Conservation (phyloP, 2,888 invertebrate genomes). For the Hirtodrosophila cameraria region DNA sequence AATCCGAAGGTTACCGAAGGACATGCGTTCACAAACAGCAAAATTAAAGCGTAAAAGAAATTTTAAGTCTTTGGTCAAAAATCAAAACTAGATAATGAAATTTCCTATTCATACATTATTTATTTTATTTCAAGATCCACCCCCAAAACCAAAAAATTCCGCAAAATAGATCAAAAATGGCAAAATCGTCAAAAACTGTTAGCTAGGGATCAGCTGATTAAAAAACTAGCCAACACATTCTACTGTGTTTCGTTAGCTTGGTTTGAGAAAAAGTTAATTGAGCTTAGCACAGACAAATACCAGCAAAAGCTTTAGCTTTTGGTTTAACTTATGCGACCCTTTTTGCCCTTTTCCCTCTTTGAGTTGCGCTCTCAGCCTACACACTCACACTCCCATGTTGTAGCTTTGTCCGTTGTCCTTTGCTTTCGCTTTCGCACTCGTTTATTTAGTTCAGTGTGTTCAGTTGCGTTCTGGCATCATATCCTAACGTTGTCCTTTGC, state of each 20-base stretch:
- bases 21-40: too few species aligned
- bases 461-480: conserved; percentile 72
- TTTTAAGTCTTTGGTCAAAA: too few species aligned
- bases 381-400: conserved; percentile 25
- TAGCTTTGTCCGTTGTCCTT: conserved; percentile 63
- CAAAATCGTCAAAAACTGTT: too few species aligned
- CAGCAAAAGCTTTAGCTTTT: conserved; percentile 27
- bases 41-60: too few species aligned
- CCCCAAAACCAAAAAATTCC: too few species aligned
- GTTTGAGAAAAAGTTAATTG: conserved; percentile 3
- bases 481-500: conserved; percentile 62
- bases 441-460: conserved; percentile 79
- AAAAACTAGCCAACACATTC: too few species aligned
- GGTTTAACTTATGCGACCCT: background rate
- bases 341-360: background rate
- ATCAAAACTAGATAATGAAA: too few species aligned
- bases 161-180: too few species aligned
- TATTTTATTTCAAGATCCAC: too few species aligned
- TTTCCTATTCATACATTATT: too few species aligned
- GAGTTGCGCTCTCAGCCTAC: conserved; percentile 35
- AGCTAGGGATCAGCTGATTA: too few species aligned
- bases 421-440: conserved; percentile 79
- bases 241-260: background rate
- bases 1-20: too few species aligned
- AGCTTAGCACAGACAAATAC: conserved; percentile 37